Evolutionary conservation across 2,888 invertebrate genomes (phyloP).

Genomic region (Argyresthia goedartella): DNA sequence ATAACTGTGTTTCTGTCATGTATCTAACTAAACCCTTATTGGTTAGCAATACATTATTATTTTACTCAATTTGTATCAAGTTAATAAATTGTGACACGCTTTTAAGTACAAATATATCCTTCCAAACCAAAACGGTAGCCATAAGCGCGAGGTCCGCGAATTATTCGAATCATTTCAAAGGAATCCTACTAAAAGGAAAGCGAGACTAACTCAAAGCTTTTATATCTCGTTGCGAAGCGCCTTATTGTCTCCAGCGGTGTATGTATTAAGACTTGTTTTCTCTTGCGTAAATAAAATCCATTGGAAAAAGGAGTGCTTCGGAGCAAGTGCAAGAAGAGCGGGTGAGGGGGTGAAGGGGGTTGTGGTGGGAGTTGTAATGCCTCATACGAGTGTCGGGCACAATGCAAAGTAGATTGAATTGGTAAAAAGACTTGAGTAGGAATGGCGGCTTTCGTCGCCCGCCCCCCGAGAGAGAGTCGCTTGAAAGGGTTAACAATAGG

Average conservation of each 20-base stretch:
- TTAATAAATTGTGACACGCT: too few species aligned
- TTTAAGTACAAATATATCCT: neutral
- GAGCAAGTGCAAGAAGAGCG: slow-evolving; percentile 44
- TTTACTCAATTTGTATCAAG: too few species aligned
- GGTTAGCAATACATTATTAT: too few species aligned
- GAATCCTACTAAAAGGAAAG: slow-evolving; percentile 64
- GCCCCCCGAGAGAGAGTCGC: slow-evolving; percentile 38
- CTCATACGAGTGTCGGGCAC: slow-evolving; percentile 64
- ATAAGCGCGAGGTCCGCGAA: slow-evolving; percentile 47
- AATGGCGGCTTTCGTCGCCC: slow-evolving; percentile 57
- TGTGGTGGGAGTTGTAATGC: slow-evolving; percentile 57
- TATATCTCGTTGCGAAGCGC: slow-evolving; percentile 64
- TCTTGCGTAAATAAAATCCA: slow-evolving; percentile 70
- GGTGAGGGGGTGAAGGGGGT: slow-evolving; percentile 16
- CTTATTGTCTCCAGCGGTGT: slow-evolving; percentile 67
- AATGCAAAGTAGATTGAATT: slow-evolving; percentile 72
- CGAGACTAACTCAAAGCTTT: slow-evolving; percentile 69
- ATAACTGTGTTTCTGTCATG: too few species aligned
- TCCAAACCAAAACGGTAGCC: neutral
- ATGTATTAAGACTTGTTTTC: slow-evolving; percentile 68
- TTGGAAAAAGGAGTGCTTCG: slow-evolving; percentile 51
- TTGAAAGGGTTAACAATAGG: slow-evolving; percentile 56
- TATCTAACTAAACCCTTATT: too few species aligned
- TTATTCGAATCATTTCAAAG: slow-evolving; percentile 70
- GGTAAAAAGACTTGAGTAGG: slow-evolving; percentile 58